Evolutionary conservation across 2,888 invertebrate species (phyloP).

Genomic region (Elmis aenea): DNA sequence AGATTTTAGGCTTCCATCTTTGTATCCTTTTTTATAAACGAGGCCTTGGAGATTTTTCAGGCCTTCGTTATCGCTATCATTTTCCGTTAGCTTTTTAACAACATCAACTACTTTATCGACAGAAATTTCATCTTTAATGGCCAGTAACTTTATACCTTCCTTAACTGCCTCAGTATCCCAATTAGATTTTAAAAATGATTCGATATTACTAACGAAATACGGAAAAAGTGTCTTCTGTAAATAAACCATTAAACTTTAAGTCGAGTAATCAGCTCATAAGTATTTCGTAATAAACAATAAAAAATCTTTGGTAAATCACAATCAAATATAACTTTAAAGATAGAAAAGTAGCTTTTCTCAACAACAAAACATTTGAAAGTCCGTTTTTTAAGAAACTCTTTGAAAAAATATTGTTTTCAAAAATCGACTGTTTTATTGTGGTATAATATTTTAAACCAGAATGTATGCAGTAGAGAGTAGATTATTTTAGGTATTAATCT

Average conservation of each 20-base stretch:
- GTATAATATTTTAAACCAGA: too few relatives aligned
- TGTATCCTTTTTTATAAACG: conserved; percentile 83
- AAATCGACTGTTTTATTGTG: too few relatives aligned
- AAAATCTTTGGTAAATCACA: too few relatives aligned
- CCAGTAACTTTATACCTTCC: conserved; percentile 60
- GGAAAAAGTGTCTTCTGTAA: conserved; percentile 71
- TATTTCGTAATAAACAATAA: too few relatives aligned
- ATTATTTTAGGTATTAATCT: too few relatives aligned
- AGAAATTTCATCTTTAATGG: conserved; percentile 51
- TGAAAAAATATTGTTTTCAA: too few relatives aligned
- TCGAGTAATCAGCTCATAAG: too few relatives aligned
- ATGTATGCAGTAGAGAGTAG: too few relatives aligned
- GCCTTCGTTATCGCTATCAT: conserved; percentile 71
- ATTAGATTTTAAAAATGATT: conserved; percentile 63
- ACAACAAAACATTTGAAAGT: too few relatives aligned
- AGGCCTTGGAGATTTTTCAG: conserved; percentile 87
- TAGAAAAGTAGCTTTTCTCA: too few relatives aligned
- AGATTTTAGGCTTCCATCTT: conserved; percentile 70
- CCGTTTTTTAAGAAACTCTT: too few relatives aligned
- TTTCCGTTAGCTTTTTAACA: conserved; percentile 76
- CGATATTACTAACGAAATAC: conserved; percentile 69
- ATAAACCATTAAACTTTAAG: conserved; percentile 28
- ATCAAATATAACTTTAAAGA: too few relatives aligned
- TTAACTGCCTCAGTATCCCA: conserved; percentile 68
- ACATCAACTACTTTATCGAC: conserved; percentile 58